Evolutionary conservation across 2,797 vertebrate genomes (phyloP).

Genomic region (Tauraco hartlaubi): DNA sequence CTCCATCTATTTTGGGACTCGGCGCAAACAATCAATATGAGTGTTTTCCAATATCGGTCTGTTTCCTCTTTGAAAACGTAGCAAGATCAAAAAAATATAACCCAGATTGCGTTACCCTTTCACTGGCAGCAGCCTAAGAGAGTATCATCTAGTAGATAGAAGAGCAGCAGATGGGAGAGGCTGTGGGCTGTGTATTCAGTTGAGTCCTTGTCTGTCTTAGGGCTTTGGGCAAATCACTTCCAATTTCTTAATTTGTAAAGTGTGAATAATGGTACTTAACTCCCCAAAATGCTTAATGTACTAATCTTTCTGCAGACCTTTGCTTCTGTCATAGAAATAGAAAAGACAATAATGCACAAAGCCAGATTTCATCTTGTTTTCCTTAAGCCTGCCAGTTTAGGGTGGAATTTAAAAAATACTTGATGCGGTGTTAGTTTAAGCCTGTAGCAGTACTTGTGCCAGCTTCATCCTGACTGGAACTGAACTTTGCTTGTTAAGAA

Average conservation of each 20-base stretch:
- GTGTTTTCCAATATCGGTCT: neutral
- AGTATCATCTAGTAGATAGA: neutral
- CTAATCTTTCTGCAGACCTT: neutral
- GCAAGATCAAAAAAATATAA: neutral
- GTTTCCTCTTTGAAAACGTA: neutral
- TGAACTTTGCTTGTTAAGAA: neutral
- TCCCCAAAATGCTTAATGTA: neutral
- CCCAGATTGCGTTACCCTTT: neutral
- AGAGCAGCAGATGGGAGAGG: slow-evolving; percentile 14
- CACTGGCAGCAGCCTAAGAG: neutral
- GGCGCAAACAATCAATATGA: neutral
- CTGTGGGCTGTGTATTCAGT: neutral
- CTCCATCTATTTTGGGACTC: neutral
- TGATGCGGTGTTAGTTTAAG: neutral
- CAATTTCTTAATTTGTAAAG: neutral
- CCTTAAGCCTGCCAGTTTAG: neutral
- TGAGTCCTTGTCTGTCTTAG: neutral
- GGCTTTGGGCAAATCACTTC: neutral
- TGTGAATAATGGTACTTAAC: neutral
- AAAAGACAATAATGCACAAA: neutral
- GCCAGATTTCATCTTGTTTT: neutral
- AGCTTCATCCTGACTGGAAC: neutral
- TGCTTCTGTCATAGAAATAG: neutral
- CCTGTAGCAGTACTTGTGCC: neutral
- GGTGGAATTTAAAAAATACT: neutral